Evolutionary conservation across 2,888 invertebrate genomes (phyloP).

Genomic region (Ptychoptera contaminata): DNA sequence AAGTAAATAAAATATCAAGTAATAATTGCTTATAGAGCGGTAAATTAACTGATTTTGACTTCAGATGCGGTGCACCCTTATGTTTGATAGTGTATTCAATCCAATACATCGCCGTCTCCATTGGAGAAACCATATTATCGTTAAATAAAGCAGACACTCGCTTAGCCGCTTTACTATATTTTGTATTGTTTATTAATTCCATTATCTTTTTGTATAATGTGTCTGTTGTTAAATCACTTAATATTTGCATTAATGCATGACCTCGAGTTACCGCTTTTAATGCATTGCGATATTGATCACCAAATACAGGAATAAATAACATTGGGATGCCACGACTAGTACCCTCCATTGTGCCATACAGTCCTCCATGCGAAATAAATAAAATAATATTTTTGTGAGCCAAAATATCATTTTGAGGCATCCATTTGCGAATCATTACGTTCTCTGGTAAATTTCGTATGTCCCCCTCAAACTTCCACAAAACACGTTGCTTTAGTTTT

Average conservation of each 20-base stretch:
- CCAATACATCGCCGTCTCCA: conserved; percentile 43
- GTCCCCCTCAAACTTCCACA: conserved; percentile 37
- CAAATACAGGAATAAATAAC: conserved; percentile 31
- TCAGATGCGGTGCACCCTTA: conserved; percentile 27
- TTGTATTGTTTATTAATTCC: conserved; percentile 24
- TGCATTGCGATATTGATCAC: conserved; percentile 31
- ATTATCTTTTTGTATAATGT: conserved; percentile 23
- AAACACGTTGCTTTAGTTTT: conserved; percentile 31
- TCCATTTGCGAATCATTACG: conserved; percentile 34
- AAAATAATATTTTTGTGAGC: conserved; percentile 31
- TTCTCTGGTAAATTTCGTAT: conserved; percentile 28
- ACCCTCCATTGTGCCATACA: conserved; percentile 31
- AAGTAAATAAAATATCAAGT: conserved; percentile 34
- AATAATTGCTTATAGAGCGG: conserved; percentile 29
- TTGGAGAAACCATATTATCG: conserved; percentile 37
- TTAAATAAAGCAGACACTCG: conserved; percentile 33
- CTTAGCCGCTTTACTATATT: conserved; percentile 28
- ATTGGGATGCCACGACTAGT: conserved; percentile 31
- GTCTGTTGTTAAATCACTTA: conserved; percentile 23
- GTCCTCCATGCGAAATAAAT: conserved; percentile 33
- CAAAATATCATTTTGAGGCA: conserved; percentile 36
- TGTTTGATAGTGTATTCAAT: conserved; percentile 38
- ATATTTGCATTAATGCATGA: conserved; percentile 25
- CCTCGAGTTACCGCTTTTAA: conserved; percentile 26
- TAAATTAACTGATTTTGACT: conserved; percentile 27